phyloP scores from a whole-genome alignment of 2,888 invertebrate genomes.

The Rhynchonema sp. region DNA sequence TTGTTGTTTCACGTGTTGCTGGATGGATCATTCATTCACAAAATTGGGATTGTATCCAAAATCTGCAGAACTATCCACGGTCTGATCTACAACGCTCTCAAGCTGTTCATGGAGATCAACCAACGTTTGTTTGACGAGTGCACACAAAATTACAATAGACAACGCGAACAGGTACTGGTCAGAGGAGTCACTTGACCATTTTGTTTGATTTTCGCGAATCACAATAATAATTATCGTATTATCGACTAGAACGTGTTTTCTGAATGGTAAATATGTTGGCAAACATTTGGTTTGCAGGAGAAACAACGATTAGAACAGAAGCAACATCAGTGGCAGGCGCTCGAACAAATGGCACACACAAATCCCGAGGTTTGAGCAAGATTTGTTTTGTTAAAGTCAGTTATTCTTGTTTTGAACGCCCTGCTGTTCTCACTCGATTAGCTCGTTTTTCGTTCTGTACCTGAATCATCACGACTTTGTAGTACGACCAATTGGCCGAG shows the following conservation, averaged over 20 bases:
- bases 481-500: background rate
- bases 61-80: slow-evolving; percentile 53
- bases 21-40: background rate
- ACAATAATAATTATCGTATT: too few species aligned
- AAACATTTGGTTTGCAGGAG: slow-evolving; percentile 42
- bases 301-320: slow-evolving; percentile 61
- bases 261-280: slow-evolving; percentile 7
- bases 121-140: slow-evolving; percentile 96
- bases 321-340: slow-evolving; percentile 67
- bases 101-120: slow-evolving; percentile 71
- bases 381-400: too few species aligned
- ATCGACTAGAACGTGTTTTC: background rate
- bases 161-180: slow-evolving; percentile 28
- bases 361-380: slow-evolving; percentile 41
- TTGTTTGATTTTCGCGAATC: background rate
- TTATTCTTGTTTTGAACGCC: too few species aligned
- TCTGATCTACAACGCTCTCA: slow-evolving; percentile 62
- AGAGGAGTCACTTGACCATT: background rate
- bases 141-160: slow-evolving; percentile 84
- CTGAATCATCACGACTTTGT: background rate
- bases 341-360: slow-evolving; percentile 57
- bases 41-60: too few species aligned
- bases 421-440: too few species aligned
- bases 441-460: background rate
- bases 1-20: background rate